phyloP scores from a whole-genome alignment of 2,888 invertebrate species.

The Stenoptilia bipunctidactyla region DNA sequence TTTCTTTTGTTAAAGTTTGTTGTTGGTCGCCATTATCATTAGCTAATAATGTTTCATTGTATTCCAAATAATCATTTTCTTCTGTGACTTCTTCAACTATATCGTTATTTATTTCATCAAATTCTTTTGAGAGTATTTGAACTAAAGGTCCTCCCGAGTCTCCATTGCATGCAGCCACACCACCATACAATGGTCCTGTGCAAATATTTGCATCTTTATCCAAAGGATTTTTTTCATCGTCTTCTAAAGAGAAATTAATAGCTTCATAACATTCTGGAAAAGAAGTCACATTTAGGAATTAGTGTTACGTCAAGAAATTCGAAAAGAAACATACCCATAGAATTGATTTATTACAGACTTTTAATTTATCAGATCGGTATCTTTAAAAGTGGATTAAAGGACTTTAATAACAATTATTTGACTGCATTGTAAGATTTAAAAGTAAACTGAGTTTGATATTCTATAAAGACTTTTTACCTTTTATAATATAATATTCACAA shows the following conservation, averaged over 20 bases:
- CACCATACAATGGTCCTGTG: slow-evolving; percentile 61
- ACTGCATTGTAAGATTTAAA: too few relatives aligned
- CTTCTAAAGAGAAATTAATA: slow-evolving; percentile 35
- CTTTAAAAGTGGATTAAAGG: too few relatives aligned
- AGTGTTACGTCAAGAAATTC: too few relatives aligned
- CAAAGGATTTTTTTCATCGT: slow-evolving; percentile 44
- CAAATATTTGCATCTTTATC: slow-evolving; percentile 58
- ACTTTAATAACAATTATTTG: too few relatives aligned
- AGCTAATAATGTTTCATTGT: too few relatives aligned
- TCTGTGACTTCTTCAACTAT: slow-evolving; percentile 13
- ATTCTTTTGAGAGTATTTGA: slow-evolving; percentile 21
- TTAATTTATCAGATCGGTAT: background rate
- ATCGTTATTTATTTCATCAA: slow-evolving; percentile 8
- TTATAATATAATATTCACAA: too few relatives aligned
- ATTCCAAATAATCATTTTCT: slow-evolving; percentile 4
- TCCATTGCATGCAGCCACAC: slow-evolving; percentile 64
- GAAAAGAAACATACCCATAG: too few relatives aligned
- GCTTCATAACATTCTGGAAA: slow-evolving; percentile 50
- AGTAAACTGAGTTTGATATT: too few relatives aligned
- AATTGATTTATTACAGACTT: background rate
- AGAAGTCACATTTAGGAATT: too few relatives aligned
- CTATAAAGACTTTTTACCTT: too few relatives aligned
- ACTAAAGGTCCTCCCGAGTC: slow-evolving; percentile 71
- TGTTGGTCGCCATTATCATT: slow-evolving; percentile 13
- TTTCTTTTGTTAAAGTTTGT: background rate